Conservation (phyloP, 1,140 invertebrate species). For the Marisa cornuarietis region DNA sequence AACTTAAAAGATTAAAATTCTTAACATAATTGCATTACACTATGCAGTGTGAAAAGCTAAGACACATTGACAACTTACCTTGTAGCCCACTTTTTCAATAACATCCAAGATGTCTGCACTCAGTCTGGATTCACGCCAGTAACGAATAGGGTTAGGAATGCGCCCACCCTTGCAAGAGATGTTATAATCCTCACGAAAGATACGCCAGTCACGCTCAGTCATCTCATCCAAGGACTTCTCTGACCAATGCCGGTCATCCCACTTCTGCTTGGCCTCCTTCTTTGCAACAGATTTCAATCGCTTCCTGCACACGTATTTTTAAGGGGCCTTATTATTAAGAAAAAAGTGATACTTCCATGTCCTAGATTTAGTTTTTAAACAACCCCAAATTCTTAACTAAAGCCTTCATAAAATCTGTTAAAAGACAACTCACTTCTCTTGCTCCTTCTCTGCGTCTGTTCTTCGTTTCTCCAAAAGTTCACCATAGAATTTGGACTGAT, state of each 20-base stretch:
- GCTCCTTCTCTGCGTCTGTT: slow-evolving; percentile 96
- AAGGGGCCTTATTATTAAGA: too few relatives aligned
- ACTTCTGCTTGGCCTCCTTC: slow-evolving; percentile 97
- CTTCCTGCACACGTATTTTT: slow-evolving; percentile 67
- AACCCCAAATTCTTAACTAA: too few relatives aligned
- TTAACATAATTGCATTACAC: background rate
- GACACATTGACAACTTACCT: slow-evolving; percentile 61
- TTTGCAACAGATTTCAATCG: slow-evolving; percentile 92
- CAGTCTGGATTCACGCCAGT: slow-evolving; percentile 94
- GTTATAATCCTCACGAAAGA: slow-evolving; percentile 99
- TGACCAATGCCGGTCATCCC: slow-evolving; percentile 99
- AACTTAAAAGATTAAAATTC: background rate
- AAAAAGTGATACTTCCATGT: too few relatives aligned
- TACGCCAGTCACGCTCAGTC: slow-evolving; percentile 99
- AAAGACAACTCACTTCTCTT: slow-evolving; percentile 80
- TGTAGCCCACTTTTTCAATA: slow-evolving; percentile 95
- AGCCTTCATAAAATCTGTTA: slow-evolving; percentile 44
- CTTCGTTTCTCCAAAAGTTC: slow-evolving; percentile 93
- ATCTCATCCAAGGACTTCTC: slow-evolving; percentile 95
- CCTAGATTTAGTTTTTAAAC: background rate
- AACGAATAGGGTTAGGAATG: slow-evolving; percentile 95
- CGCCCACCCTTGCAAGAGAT: slow-evolving; percentile 98
- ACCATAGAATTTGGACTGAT: slow-evolving; percentile 98
- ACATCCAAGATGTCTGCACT: slow-evolving; percentile 93
- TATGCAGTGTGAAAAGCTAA: background rate